Conservation (phyloP, 2,888 invertebrate genomes). For the Pheosia tremula region DNA sequence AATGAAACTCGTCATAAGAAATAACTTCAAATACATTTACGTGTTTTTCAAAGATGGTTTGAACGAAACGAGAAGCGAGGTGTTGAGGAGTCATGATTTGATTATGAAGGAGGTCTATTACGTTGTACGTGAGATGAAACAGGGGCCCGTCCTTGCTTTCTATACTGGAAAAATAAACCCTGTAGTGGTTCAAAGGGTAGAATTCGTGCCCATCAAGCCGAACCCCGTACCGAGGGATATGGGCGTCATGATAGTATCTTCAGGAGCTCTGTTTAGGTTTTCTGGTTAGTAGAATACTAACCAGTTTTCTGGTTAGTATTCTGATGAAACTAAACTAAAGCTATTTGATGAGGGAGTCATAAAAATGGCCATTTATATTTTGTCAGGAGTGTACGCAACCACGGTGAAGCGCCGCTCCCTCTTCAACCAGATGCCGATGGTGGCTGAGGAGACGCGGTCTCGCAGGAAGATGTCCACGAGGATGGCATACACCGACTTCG, state of each 20-base stretch:
- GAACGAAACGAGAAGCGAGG: constrained; percentile 42
- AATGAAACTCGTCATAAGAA: constrained; percentile 40
- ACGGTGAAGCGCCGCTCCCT: constrained; percentile 37
- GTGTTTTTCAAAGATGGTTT: constrained; percentile 55
- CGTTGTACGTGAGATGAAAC: constrained; percentile 36
- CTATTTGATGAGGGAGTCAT: no score
- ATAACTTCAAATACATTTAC: constrained; percentile 54
- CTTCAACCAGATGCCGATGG: constrained; percentile 47
- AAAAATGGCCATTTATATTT: neutral
- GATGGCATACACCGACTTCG: constrained; percentile 61
- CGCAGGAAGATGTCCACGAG: constrained; percentile 47
- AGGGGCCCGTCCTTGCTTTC: constrained; percentile 54
- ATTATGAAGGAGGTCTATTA: constrained; percentile 55
- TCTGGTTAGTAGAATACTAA: constrained; percentile 57
- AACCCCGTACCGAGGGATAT: constrained; percentile 16
- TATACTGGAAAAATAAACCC: constrained; percentile 69
- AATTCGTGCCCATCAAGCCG: constrained; percentile 27
- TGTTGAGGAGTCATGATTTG: constrained; percentile 57
- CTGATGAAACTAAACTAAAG: no score
- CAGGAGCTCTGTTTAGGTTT: constrained; percentile 55
- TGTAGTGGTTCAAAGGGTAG: constrained; percentile 32
- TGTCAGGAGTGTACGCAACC: constrained; percentile 50
- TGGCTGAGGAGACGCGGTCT: constrained; percentile 51
- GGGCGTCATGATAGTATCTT: constrained; percentile 48
- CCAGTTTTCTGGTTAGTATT: constrained; percentile 32